Base-by-base conservation (phyloP, 2,797 vertebrate species). In the Argentina silus region DNA sequence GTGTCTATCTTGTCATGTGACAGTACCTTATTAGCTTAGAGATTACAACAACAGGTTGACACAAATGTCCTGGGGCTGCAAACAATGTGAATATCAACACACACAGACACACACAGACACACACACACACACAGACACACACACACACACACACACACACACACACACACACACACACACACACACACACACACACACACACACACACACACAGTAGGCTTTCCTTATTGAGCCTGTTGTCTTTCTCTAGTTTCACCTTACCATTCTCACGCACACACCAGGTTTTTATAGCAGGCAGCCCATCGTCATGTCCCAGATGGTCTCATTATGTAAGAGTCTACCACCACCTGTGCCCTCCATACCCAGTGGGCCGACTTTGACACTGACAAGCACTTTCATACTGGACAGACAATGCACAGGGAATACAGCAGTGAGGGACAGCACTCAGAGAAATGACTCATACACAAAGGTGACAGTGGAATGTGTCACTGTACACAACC, bases 1-100 rank as follows among this genome's bases (percentile, higher is more conserved):
- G 69, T 50, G 57, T 65, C 57, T 47, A 36, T 42, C 57, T 19
- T 67, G 56, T 57, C 42, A 10, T 50, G 57, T 23, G 67, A 19
- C 36, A 57, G 56, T 2, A 43, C 53, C 68, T 14, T 6, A 55
- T 69, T 64, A 55, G 57, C 61, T 56, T 27, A 11, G 45, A 55
- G 45, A 70, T 65, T 43, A 67, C 44, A 57, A 42, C 14, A 19
- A 50, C 74, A 70, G 62, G 66, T 63, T 56, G 48, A 77, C 50
- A 23, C 56, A 27, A 67, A 55, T 12, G 21, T 60, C 71, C 71
- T 11, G 2, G 14, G 44, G 71, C 63, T 23, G 42, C 43, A 11
- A 57, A 67, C 11, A n/a, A 23, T 17, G 11, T 44, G 36, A 44
- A 19, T 6, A 44, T 64, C 61, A 64, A 44, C 42, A 64, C 36